A percentile compares a stretch with the other conserved stretches of the same genome.
Evolutionary conservation across 2,797 vertebrate species (phyloP).

Genomic region (Falco biarmicus): DNA sequence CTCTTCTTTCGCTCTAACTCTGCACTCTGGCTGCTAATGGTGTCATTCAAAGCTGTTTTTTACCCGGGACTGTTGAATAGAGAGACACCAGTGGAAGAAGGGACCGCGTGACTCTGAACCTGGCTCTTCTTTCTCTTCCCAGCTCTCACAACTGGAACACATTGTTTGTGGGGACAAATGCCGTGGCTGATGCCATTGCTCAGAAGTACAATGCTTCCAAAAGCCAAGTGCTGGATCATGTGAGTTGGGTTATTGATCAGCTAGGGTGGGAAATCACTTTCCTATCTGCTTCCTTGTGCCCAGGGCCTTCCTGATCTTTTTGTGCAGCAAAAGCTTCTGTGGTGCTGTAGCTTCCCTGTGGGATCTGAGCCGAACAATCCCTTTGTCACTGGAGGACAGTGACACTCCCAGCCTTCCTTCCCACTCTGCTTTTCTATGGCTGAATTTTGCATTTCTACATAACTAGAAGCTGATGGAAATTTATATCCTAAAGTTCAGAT

Average conservation of each 20-base stretch:
- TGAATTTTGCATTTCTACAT: not conserved
- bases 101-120: not conserved
- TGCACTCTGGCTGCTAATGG: not conserved
- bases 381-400: not conserved
- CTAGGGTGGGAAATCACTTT: not conserved
- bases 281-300: not conserved
- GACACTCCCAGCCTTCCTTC: not conserved
- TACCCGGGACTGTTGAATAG: accelerated
- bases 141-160: constrained; percentile 98
- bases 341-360: not conserved
- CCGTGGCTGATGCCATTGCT: constrained; percentile 93
- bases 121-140: not conserved
- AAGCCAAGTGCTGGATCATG: constrained; percentile 94
- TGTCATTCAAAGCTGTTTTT: not conserved
- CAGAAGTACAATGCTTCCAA: constrained; percentile 94
- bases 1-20: not conserved
- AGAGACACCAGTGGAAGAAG: not conserved
- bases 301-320: not conserved
- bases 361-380: not conserved
- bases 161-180: constrained; percentile 91
- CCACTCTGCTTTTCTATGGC: not conserved
- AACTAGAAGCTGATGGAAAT: not conserved
- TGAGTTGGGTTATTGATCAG: constrained; percentile 77
- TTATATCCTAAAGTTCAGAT: not conserved
- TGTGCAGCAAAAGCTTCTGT: not conserved